Evolutionary conservation across 2,797 vertebrate genomes (phyloP).

Genomic region (Epinephelus malabaricus): DNA sequence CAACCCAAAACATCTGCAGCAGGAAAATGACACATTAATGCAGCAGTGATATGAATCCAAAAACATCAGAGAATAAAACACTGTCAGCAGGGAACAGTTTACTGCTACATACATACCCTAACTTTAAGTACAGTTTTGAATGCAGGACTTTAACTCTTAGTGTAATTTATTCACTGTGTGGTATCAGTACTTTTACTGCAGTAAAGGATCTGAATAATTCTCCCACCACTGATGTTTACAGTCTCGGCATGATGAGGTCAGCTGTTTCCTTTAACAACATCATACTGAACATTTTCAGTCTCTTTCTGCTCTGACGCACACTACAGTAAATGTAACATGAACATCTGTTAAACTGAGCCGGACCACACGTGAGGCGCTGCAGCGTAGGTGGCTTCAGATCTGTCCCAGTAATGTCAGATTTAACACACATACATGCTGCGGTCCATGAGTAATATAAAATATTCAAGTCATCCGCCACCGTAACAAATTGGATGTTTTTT

Average conservation of each 20-base stretch:
- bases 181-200: too few species aligned
- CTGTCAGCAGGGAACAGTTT: too few species aligned
- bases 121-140: too few species aligned
- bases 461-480: background rate
- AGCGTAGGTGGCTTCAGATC: background rate
- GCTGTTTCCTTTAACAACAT: background rate
- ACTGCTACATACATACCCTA: too few species aligned
- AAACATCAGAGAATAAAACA: too few species aligned
- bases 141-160: too few species aligned
- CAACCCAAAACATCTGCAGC: too few species aligned
- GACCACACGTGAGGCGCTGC: slow-evolving; percentile 26
- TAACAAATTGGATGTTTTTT: background rate
- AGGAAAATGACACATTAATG: too few species aligned
- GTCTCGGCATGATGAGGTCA: background rate
- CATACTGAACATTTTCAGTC: background rate
- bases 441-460: too few species aligned
- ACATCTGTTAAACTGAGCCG: background rate
- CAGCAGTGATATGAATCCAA: too few species aligned
- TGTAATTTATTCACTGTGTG: too few species aligned
- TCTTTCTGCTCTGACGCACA: background rate
- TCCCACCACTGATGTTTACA: background rate
- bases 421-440: background rate
- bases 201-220: background rate
- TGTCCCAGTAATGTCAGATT: background rate
- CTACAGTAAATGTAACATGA: background rate